Evolutionary conservation across 2,113 vertebrate species (phyloP).

Genomic region (Pampusana beccarii): DNA sequence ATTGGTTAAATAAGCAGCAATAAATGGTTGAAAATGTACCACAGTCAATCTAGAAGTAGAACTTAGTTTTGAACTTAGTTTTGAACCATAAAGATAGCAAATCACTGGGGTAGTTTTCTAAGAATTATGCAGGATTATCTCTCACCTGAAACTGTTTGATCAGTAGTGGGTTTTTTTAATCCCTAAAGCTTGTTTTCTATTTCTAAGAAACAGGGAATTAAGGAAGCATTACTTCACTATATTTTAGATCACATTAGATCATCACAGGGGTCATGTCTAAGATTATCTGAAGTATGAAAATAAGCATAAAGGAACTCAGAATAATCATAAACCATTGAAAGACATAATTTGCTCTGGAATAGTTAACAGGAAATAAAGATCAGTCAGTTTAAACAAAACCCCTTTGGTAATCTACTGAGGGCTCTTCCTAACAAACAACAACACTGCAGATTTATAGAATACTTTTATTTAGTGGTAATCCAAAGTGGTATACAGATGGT

Average conservation of each 20-base stretch:
- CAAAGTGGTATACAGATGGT: not conserved
- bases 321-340: not conserved
- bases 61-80: not conserved
- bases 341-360: not conserved
- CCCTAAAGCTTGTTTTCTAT: not conserved
- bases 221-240: not conserved
- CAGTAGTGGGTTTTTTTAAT: not conserved
- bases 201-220: not conserved
- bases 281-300: not conserved
- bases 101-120: not conserved
- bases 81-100: not conserved
- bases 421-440: not conserved
- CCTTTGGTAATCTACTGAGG: not conserved
- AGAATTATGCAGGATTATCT: not conserved
- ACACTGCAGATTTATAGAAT: not conserved
- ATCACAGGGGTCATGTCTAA: not conserved
- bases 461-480: not conserved
- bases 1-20: not conserved
- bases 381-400: not conserved
- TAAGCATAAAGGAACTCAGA: not conserved
- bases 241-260: not conserved
- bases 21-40: not conserved
- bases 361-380: not conserved
- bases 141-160: not conserved
- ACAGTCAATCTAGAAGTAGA: not conserved